These are phyloP conservation scores for Theristicus caerulescens DNA, from an alignment of 2,113 vertebrate species.

Conservation along the genomic window DNA sequence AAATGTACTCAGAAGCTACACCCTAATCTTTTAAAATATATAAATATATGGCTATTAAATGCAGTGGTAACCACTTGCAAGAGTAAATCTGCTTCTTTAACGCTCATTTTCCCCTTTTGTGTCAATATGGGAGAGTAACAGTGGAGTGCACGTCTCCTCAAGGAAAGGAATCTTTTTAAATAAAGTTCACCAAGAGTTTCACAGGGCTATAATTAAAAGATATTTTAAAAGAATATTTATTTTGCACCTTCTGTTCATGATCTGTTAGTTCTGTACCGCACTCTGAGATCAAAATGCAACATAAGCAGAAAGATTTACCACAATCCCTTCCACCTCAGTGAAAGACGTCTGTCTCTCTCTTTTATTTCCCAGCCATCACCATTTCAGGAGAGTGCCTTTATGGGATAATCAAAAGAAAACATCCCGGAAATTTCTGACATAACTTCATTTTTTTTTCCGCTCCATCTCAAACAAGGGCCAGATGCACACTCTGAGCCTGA, in stretches of 20 bases:
- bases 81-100: neutral
- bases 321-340: neutral
- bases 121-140: neutral
- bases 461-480: neutral
- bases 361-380: neutral
- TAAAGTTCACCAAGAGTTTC: neutral
- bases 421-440: constrained; percentile 34
- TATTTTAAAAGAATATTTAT: neutral
- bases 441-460: neutral
- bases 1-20: neutral
- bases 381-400: constrained; percentile 4
- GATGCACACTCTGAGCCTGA: neutral
- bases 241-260: neutral
- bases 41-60: neutral
- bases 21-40: neutral
- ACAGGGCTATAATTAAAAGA: neutral
- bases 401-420: constrained; percentile 41
- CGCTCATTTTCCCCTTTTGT: neutral
- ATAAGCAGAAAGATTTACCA: neutral
- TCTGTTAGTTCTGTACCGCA: neutral
- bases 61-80: neutral
- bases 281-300: neutral
- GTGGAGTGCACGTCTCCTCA: neutral
- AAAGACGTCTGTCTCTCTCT: neutral
- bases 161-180: neutral